These are phyloP conservation scores for Xiphophorus couchianus DNA, from an alignment of 2,113 vertebrate species.

Conservation along the genomic window DNA sequence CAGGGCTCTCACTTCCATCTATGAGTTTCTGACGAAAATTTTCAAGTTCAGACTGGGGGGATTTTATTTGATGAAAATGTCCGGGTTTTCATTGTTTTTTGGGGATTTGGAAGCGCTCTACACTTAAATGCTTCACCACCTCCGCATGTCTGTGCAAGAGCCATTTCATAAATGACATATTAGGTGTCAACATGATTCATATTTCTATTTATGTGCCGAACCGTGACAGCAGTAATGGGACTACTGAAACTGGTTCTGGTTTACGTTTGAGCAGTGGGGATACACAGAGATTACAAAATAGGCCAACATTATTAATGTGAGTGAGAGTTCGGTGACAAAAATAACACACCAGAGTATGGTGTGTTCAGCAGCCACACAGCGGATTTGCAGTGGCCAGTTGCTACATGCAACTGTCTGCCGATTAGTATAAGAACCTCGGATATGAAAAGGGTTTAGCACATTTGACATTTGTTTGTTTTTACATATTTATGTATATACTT, in stretches of 20 bases:
- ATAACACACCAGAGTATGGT: neutral
- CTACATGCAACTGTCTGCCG: neutral
- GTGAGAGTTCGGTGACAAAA: neutral
- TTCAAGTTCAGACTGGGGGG: too few relatives aligned
- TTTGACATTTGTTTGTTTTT: neutral
- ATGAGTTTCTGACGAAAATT: too few relatives aligned
- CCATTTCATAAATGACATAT: constrained; percentile 18
- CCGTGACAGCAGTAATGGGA: constrained; percentile 11
- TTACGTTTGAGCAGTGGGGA: neutral
- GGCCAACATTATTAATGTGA: neutral
- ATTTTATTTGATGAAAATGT: too few relatives aligned
- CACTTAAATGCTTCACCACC: neutral
- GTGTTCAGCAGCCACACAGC: neutral
- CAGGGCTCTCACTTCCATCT: too few relatives aligned
- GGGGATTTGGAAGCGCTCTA: neutral
- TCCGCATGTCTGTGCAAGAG: constrained; percentile 1
- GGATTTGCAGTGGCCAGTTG: too few relatives aligned
- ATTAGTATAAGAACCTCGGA: neutral
- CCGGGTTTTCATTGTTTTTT: too few relatives aligned
- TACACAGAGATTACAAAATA: neutral
- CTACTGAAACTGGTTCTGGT: neutral
- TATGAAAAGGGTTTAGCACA: neutral
- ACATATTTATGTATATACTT: too few relatives aligned
- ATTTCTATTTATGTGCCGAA: constrained; percentile 22
- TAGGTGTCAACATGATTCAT: constrained; percentile 21